phyloP scores from a whole-genome alignment of 2,888 invertebrate genomes.

The Apeira syringaria region DNA sequence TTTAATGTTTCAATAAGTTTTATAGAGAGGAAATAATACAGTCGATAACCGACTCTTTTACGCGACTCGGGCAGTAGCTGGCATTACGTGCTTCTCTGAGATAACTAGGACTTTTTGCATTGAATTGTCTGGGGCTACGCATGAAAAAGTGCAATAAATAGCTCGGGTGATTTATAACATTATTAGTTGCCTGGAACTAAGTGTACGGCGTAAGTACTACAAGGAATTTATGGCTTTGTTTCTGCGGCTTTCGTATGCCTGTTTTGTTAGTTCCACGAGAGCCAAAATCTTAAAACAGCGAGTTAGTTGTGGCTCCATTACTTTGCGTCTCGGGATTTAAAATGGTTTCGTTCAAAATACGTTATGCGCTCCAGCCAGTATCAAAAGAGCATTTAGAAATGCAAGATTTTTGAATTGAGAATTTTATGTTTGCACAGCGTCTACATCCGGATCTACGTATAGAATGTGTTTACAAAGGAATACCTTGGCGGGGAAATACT shows the following conservation, averaged over 20 bases:
- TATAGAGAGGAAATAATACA: conserved; percentile 28
- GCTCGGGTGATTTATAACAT: conserved; percentile 19
- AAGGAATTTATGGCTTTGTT: conserved; percentile 54
- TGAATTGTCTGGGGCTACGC: conserved; percentile 8
- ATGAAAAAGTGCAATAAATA: conserved; percentile 20
- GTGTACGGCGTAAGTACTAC: conserved; percentile 27
- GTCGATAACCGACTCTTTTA: conserved; percentile 16
- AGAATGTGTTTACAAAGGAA: conserved; percentile 48
- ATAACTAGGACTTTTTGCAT: conserved; percentile 12
- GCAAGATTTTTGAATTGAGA: conserved; percentile 33
- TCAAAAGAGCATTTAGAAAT: conserved; percentile 44
- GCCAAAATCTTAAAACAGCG: conserved; percentile 60
- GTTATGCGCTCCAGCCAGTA: conserved; percentile 44
- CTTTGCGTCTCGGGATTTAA: conserved; percentile 48
- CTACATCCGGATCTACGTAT: conserved; percentile 1
- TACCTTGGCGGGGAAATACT: conserved; percentile 62
- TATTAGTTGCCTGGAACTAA: conserved; percentile 28
- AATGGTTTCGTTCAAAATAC: conserved; percentile 48
- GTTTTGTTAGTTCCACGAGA: conserved; percentile 45
- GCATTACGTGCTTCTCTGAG: conserved; percentile 12
- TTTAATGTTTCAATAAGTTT: conserved; percentile 23
- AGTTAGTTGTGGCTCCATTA: conserved; percentile 49
- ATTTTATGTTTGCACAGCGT: conserved; percentile 27
- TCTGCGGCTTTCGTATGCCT: conserved; percentile 60
- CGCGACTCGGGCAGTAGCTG: conserved; percentile 4